Base-by-base conservation (phyloP, 2,113 vertebrate species). In the Okapia johnstoni region DNA sequence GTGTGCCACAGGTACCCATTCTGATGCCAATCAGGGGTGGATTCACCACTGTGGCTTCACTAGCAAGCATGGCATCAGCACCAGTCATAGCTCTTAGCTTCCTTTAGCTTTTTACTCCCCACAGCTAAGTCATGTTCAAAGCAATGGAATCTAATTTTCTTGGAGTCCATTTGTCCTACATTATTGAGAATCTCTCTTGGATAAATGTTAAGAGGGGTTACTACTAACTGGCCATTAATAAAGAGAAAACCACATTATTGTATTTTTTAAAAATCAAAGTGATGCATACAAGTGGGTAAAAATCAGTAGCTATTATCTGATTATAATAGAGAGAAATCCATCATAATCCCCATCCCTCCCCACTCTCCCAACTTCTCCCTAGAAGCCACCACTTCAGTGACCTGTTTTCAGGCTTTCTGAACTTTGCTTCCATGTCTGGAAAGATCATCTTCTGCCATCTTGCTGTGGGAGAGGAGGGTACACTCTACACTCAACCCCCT, bases 21-120 rank as follows among this genome's bases (percentile, higher is more conserved):
- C 77, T 28, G n/a, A 36, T 50, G 54, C 28, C 0, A 15, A 11
- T 26, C 16, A 7, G 52, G 43, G 30, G 33, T 1, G 55, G 19
- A 0, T 3, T 15, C 63, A 9, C 55, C 8, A 0, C 25, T 5
- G 16, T 1, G 4, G 7, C 76, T 12, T 19, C 48, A 1, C 76
- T 3, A 3, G 40, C 25, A 7, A n/a, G 28, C 1, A 6, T 7
- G n/a, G 28, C 77, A 1, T 1, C 6, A 0, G 25, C 28, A 11
- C 30, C 13, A 1, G 23, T 6, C 14, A 6, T 2, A 76, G 43
- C 50, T 40, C 28, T 50, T 6, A 3, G 14, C 14, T 21, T 50
- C 16, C 43, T 25, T 80, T 19, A n/a, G 30, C 15, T 3, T 70
- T 60, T 26, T 2, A 12, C 28, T 17, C 30, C 28, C 66, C 10